Conservation (phyloP, 2,888 invertebrate genomes). For the Drosophila mayaguana region DNA sequence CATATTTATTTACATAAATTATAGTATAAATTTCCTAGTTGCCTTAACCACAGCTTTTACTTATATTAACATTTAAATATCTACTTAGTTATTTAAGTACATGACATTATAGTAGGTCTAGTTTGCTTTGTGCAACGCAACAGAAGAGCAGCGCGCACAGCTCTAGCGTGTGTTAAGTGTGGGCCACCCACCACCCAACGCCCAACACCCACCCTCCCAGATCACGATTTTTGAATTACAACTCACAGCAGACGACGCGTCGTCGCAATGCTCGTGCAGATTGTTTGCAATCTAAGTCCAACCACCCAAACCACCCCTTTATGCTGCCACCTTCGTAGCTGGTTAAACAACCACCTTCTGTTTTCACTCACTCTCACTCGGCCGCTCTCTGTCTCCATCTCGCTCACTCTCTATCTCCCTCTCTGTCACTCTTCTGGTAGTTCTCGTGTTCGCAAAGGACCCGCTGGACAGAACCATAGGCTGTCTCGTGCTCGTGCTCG, state of each 20-base stretch:
- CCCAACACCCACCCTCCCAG: constrained; percentile 47
- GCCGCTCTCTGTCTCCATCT: neutral
- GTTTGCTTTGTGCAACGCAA: neutral
- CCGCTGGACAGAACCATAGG: constrained; percentile 33
- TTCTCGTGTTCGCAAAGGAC: constrained; percentile 41
- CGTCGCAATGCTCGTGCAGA: constrained; percentile 37
- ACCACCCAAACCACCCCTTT: constrained; percentile 58
- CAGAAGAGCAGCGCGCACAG: constrained; percentile 17
- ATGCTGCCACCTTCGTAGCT: constrained; percentile 36
- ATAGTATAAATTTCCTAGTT: neutral
- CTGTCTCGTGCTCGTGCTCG: constrained; percentile 53
- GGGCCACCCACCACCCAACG: constrained; percentile 11
- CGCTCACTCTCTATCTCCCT: constrained; percentile 1
- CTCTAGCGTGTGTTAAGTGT: constrained; percentile 34
- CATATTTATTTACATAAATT: neutral
- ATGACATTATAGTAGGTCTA: neutral
- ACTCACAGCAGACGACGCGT: constrained; percentile 60
- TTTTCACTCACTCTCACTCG: constrained; percentile 26
- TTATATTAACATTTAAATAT: neutral
- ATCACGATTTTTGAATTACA: constrained; percentile 41
- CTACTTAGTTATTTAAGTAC: neutral
- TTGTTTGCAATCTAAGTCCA: constrained; percentile 39
- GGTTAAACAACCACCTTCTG: constrained; percentile 62
- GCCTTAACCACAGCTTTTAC: neutral
- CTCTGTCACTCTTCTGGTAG: constrained; percentile 8